Conservation (phyloP, 2,113 vertebrate species). For the Sinocyclocheilus grahami region DNA sequence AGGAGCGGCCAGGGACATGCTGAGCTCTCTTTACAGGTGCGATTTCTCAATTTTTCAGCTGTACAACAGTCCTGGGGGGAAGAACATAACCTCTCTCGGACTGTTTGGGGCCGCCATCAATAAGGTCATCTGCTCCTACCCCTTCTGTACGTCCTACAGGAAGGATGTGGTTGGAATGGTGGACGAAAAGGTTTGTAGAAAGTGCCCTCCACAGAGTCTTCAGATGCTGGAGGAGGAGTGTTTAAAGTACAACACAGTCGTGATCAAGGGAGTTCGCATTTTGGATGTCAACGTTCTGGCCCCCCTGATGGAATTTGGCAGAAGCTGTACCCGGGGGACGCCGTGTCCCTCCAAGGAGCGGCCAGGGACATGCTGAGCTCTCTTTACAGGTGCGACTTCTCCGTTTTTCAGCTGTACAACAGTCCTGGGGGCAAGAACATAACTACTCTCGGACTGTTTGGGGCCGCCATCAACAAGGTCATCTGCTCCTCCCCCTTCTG, state of each 20-base stretch:
- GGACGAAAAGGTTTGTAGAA: conserved; percentile 94
- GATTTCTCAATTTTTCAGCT: conserved; percentile 96
- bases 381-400: conserved; percentile 93
- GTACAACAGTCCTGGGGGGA: conserved; percentile 88
- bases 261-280: conserved; percentile 95
- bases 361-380: conserved; percentile 95
- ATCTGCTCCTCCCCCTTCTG: conserved; percentile 95
- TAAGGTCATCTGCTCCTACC: conserved; percentile 95
- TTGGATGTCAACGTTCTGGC: conserved; percentile 90
- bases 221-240: conserved; percentile 91
- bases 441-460: conserved; percentile 91
- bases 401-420: conserved; percentile 95
- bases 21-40: conserved; percentile 92
- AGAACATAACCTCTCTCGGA: conserved; percentile 92
- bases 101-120: conserved; percentile 91
- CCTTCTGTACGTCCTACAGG: conserved; percentile 91
- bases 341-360: conserved; percentile 92
- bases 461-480: conserved; percentile 91
- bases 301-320: conserved; percentile 95
- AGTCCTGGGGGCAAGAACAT: conserved; percentile 90
- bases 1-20: conserved; percentile 94
- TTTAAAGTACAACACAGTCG: conserved; percentile 88
- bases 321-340: conserved; percentile 94
- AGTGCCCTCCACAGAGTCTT: conserved; percentile 90
- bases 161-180: conserved; percentile 93